Percentiles rank a stretch among this genome's conserved stretches.
These are phyloP conservation scores for Phylloscopus trochilus DNA, from an alignment of 2,113 vertebrate species.

Conservation along the genomic window DNA sequence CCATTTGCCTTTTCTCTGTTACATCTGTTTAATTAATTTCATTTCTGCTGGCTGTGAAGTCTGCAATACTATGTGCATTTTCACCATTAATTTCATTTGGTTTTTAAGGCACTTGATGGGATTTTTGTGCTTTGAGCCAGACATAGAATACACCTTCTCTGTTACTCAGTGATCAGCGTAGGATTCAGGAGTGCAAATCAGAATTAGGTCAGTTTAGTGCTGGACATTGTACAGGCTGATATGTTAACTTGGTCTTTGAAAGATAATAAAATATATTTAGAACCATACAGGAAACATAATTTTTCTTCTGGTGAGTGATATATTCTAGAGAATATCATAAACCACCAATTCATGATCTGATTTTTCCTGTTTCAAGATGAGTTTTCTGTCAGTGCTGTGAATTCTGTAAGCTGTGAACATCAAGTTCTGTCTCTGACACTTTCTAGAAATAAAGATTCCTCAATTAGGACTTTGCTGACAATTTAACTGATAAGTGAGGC, in stretches of 20 bases:
- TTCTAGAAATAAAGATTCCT: slow-evolving; percentile 45
- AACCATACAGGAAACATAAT: background rate
- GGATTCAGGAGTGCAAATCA: background rate
- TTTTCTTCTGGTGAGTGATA: background rate
- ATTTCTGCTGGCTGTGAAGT: background rate
- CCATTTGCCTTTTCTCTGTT: background rate
- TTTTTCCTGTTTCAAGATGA: background rate
- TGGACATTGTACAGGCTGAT: background rate
- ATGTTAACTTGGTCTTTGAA: background rate
- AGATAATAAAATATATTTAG: background rate
- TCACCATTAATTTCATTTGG: background rate
- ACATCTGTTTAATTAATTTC: background rate
- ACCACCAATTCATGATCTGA: background rate
- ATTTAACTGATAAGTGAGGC: background rate
- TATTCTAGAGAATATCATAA: background rate
- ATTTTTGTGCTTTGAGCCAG: background rate
- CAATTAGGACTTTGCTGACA: slow-evolving; percentile 31
- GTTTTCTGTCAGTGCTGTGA: slow-evolving; percentile 19
- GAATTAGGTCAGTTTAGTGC: background rate
- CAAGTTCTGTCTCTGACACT: slow-evolving; percentile 22
- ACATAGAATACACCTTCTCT: background rate
- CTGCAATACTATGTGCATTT: background rate
- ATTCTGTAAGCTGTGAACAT: slow-evolving; percentile 36
- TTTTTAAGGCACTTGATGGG: background rate
- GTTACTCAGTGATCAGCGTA: background rate